phyloP scores from a whole-genome alignment of 2,888 invertebrate genomes.

The Limulus polyphemus region DNA sequence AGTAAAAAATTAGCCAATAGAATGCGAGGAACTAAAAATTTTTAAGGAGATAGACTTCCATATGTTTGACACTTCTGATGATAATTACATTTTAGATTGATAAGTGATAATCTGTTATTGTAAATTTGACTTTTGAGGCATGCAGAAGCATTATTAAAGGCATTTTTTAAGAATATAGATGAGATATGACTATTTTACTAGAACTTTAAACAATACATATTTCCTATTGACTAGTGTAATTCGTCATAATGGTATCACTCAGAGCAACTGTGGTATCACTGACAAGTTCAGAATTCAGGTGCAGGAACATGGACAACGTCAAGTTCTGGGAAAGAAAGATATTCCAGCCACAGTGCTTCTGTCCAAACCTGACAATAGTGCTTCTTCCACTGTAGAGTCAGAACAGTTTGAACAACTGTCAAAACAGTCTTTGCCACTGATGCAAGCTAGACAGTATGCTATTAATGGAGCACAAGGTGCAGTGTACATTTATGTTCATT shows the following conservation, averaged over 20 bases:
- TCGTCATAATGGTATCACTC: not conserved
- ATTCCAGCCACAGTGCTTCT: not conserved
- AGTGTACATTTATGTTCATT: not conserved
- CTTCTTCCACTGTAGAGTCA: not conserved
- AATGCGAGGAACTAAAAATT: too few species aligned
- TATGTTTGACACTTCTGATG: too few species aligned
- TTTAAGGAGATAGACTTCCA: too few species aligned
- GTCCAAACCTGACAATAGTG: not conserved
- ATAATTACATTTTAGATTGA: too few species aligned
- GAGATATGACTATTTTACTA: too few species aligned
- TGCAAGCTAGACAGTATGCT: slow-evolving; percentile 1
- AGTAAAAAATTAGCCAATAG: too few species aligned
- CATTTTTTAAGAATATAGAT: too few species aligned
- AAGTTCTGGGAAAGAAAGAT: not conserved
- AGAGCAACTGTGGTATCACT: not conserved
- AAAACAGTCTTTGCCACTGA: not conserved
- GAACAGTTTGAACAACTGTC: slow-evolving; percentile 1
- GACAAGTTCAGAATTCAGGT: slow-evolving; percentile 1
- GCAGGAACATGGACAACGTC: not conserved
- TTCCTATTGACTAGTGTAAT: not conserved
- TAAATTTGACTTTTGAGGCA: too few species aligned
- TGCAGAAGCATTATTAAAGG: too few species aligned
- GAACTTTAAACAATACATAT: too few species aligned
- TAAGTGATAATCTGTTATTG: too few species aligned
- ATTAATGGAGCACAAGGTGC: not conserved